Conservation (phyloP, 2,797 vertebrate genomes). For the Melanotaenia parkinsoni region DNA sequence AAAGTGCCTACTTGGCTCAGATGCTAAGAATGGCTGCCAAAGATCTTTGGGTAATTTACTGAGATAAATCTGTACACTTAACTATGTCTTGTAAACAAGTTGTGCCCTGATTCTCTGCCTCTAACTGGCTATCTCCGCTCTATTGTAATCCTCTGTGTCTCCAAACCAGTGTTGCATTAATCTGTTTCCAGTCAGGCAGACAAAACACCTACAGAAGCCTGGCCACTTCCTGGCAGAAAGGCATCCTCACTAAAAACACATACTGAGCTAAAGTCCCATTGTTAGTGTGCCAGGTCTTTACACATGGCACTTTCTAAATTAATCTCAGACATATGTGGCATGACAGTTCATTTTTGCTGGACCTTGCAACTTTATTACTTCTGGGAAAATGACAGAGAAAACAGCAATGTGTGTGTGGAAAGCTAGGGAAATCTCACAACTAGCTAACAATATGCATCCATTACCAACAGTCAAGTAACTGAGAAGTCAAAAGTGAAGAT, state of each 20-base stretch:
- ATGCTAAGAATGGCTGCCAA: background rate
- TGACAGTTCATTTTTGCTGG: constrained; percentile 29
- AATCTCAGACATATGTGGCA: background rate
- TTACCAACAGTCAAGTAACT: background rate
- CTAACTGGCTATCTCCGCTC: background rate
- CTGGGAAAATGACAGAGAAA: background rate
- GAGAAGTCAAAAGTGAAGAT: background rate
- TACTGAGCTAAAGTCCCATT: background rate
- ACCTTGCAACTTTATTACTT: background rate
- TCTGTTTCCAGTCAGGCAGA: constrained; percentile 13
- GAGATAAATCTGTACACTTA: constrained; percentile 30
- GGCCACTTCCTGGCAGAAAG: constrained; percentile 24
- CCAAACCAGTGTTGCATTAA: constrained; percentile 2
- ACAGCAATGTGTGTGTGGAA: background rate
- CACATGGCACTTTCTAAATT: constrained; percentile 6
- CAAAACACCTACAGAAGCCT: constrained; percentile 10
- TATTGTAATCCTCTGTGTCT: background rate
- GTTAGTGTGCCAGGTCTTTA: background rate
- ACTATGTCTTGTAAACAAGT: constrained; percentile 33
- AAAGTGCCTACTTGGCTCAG: constrained; percentile 8
- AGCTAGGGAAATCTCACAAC: background rate
- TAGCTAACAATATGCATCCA: background rate
- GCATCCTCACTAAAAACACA: constrained; percentile 48
- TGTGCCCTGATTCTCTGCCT: background rate
- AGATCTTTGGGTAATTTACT: constrained; percentile 28